Conservation (phyloP, 2,888 invertebrate genomes). For the Thereva unica region DNA sequence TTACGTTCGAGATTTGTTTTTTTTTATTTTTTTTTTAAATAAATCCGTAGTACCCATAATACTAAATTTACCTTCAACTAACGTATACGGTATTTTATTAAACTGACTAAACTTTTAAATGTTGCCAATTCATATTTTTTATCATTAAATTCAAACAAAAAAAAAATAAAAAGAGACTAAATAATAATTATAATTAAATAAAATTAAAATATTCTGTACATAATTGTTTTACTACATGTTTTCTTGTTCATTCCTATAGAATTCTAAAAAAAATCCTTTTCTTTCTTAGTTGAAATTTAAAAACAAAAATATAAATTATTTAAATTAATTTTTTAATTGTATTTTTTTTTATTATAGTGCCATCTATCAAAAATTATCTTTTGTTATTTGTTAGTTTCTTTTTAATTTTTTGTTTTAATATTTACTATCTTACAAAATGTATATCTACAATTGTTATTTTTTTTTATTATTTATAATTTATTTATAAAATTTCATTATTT, state of each 20-base stretch:
- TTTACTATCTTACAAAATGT: conserved; percentile 20
- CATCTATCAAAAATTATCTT: conserved; percentile 15
- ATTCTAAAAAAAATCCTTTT: not conserved
- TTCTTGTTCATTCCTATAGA: not conserved
- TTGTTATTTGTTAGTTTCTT: conserved; percentile 21
- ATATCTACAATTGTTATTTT: conserved; percentile 27
- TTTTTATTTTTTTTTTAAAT: conserved; percentile 8
- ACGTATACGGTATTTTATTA: no score
- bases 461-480: conserved; percentile 31
- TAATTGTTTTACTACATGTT: not conserved
- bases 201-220: not conserved
- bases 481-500: conserved; percentile 30
- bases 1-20: conserved; percentile 4
- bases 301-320: not conserved
- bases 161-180: no score
- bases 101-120: conserved; percentile 12
- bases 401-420: conserved; percentile 16
- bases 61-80: not conserved
- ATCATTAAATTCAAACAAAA: no score
- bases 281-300: conserved; percentile 1
- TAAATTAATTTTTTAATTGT: no score
- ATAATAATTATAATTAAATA: no score
- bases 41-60: not conserved
- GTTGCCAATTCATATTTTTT: conserved; percentile 25
- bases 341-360: not conserved